These are phyloP conservation scores for Brenthis daphne DNA, from an alignment of 2,888 invertebrate species.

Conservation along the genomic window DNA sequence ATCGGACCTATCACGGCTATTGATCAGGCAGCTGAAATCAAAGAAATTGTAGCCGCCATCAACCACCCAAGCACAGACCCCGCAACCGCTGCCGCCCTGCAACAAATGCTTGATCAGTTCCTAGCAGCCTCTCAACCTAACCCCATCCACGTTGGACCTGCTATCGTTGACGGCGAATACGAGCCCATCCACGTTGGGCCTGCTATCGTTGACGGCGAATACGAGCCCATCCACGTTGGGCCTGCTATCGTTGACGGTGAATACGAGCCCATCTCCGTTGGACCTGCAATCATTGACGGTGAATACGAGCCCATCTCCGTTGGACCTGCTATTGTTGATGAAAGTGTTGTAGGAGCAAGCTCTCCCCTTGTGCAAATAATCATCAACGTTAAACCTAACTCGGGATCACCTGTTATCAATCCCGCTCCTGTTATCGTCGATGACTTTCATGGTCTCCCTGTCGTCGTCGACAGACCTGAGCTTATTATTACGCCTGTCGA, in stretches of 20 bases:
- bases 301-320: slow-evolving; percentile 29
- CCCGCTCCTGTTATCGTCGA: slow-evolving; percentile 27
- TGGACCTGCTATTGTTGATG: slow-evolving; percentile 40
- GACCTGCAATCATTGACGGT: slow-evolving; percentile 41
- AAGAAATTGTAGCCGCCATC: slow-evolving; percentile 46
- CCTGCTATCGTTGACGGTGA: slow-evolving; percentile 46
- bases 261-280: slow-evolving; percentile 21
- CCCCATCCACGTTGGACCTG: slow-evolving; percentile 44
- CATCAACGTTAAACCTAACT: slow-evolving; percentile 39
- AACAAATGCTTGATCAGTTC: slow-evolving; percentile 43
- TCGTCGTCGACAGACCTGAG: slow-evolving; percentile 20
- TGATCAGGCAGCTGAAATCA: slow-evolving; percentile 36
- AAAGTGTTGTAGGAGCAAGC: slow-evolving; percentile 27
- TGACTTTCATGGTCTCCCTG: background rate
- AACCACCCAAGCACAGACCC: slow-evolving; percentile 51
- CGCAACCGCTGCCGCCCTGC: slow-evolving; percentile 47
- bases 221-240: slow-evolving; percentile 41
- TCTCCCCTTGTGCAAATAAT: slow-evolving; percentile 45
- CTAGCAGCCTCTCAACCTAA: slow-evolving; percentile 28
- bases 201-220: slow-evolving; percentile 43
- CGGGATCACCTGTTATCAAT: slow-evolving; percentile 1
- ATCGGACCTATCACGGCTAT: slow-evolving; percentile 36
- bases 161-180: slow-evolving; percentile 42
- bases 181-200: slow-evolving; percentile 39
- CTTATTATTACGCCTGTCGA: too few species aligned